Conservation (phyloP, 2,888 invertebrate genomes). For the Pomacea canaliculata region DNA sequence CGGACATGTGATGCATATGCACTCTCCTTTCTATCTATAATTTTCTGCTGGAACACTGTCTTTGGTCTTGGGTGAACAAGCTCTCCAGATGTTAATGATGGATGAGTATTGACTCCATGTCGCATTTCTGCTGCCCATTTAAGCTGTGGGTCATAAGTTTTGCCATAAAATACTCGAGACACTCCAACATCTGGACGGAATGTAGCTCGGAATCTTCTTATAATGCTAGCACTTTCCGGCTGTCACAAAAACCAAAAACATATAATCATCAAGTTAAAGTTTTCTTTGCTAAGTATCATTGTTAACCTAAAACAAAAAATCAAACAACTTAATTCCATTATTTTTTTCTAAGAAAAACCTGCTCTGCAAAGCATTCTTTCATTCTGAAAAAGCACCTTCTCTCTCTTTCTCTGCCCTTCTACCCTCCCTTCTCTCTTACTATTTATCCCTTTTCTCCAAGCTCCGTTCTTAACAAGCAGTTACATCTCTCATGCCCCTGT, state of each 20-base stretch:
- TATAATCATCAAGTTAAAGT: not conserved
- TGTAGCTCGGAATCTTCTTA: slow-evolving; percentile 63
- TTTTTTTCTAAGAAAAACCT: too few relatives aligned
- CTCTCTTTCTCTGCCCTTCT: too few relatives aligned
- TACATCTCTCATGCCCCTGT: too few relatives aligned
- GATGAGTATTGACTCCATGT: slow-evolving; percentile 63
- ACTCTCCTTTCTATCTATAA: slow-evolving; percentile 57
- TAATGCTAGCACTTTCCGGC: slow-evolving; percentile 63
- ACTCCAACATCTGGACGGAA: slow-evolving; percentile 64
- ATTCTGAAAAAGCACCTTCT: too few relatives aligned
- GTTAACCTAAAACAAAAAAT: not conserved
- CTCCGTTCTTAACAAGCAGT: too few relatives aligned
- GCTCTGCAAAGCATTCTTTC: too few relatives aligned
- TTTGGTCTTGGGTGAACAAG: slow-evolving; percentile 64
- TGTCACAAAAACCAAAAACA: slow-evolving; percentile 35
- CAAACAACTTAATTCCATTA: not conserved
- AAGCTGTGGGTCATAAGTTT: slow-evolving; percentile 65
- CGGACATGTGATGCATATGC: slow-evolving; percentile 56
- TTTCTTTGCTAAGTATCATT: not conserved
- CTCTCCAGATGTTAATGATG: slow-evolving; percentile 56
- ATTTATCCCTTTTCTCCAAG: too few relatives aligned
- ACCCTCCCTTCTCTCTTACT: too few relatives aligned
- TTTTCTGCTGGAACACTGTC: slow-evolving; percentile 60
- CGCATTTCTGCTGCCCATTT: slow-evolving; percentile 65
- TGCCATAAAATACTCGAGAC: slow-evolving; percentile 65